Base-by-base conservation (phyloP, 2,888 invertebrate species). In the Erebia ligea region DNA sequence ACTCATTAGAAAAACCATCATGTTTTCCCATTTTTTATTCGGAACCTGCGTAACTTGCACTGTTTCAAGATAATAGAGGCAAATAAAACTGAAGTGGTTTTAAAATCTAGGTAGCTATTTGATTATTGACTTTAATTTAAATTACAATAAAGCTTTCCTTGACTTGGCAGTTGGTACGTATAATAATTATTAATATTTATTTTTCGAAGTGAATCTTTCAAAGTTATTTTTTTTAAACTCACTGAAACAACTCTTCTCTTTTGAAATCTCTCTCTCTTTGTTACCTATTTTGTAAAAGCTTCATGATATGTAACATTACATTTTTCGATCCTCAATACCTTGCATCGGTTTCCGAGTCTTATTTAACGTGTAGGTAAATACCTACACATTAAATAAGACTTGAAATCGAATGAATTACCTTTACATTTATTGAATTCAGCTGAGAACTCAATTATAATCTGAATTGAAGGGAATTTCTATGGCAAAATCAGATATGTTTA, bases 1-100 rank as follows among this genome's bases (percentile, higher is more conserved):
- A 69, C 56, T 57, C 57, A 52, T 61, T 45, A 52, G 50, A 19
- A 70, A 72, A 73, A 71, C 42, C 42, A 52, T 17, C 62, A 66
- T 48, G 66, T 69, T 65, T 21, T 25, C 52, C 40, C 42, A 45
- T 8, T 50, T 61, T 70, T 65, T 70, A 15, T 52, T 45, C 21
- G 45, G 19, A 15, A 64, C 10, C 25, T 52, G 40, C 17, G 64
- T 42, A 56, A 66, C 19, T 11, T 4, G 50, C 10, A 42, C 3
- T 11, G 25, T n/a, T 13, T 17, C 8, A n/a, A 17, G 10, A 17
- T 50, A 50, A 6, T n/a, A 40, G n/a, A 40, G 40, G 42, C n/a
- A 42, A 19, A 61, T 61, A 2, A 13, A 61, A 61, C 11, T 42
- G 17, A 42, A 58, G 57, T 57, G 34, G 8, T 58, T 58, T 25